Percentiles rank a stretch among this genome's conserved stretches.
These are phyloP conservation scores for Pelobates fuscus DNA, from an alignment of 2,113 vertebrate species.

Conservation along the genomic window DNA sequence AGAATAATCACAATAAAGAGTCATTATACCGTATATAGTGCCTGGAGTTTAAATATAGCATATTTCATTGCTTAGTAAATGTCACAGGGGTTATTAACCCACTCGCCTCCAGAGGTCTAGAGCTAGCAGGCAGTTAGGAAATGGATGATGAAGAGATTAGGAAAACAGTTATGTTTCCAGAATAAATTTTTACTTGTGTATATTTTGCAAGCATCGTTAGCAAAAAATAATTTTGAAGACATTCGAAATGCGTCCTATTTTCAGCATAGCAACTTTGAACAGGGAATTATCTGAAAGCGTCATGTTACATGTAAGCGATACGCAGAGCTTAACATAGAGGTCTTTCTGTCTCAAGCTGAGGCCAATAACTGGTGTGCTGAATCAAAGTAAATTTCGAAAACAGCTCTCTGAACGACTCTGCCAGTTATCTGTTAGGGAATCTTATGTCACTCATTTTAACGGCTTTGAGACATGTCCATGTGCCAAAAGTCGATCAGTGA, in stretches of 20 bases:
- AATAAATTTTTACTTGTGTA: not conserved
- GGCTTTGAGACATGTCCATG: too few species aligned
- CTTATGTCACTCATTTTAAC: too few species aligned
- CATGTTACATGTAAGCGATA: not conserved
- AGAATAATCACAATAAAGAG: slow-evolving; percentile 29
- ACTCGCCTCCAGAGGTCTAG: not conserved
- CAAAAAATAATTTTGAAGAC: not conserved
- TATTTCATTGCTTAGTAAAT: slow-evolving; percentile 27
- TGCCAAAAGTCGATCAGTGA: too few species aligned
- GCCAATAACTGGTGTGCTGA: not conserved
- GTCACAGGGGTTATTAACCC: not conserved
- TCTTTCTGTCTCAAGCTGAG: not conserved
- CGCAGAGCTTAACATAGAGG: not conserved
- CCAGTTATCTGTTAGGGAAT: too few species aligned
- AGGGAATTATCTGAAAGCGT: not conserved
- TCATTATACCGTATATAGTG: slow-evolving; percentile 35
- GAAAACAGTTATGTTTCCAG: too few species aligned
- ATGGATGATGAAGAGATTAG: too few species aligned
- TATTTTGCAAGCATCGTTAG: too few species aligned
- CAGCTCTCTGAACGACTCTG: too few species aligned
- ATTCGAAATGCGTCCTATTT: not conserved
- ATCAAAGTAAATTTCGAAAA: not conserved
- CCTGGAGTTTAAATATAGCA: not conserved
- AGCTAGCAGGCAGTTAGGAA: too few species aligned
- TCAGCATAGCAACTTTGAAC: not conserved